Evolutionary conservation across 2,888 invertebrate species (phyloP).

Genomic region (Microchrysa polita): DNA sequence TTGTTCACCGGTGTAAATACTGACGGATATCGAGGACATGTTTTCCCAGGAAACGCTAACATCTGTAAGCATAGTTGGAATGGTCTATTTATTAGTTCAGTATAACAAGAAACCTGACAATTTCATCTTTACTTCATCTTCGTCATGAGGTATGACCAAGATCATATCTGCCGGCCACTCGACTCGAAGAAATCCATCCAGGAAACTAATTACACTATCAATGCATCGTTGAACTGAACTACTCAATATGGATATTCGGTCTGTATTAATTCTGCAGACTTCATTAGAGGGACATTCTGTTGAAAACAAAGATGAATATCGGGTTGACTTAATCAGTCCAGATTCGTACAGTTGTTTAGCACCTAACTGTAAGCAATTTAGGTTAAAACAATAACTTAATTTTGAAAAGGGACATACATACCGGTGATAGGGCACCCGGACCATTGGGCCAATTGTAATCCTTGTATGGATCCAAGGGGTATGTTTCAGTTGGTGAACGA

Average conservation of each 20-base stretch:
- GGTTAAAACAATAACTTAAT: not conserved
- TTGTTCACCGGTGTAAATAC: not conserved
- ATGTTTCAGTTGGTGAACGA: not conserved
- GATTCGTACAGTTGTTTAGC: not conserved
- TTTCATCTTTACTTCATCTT: constrained; percentile 25
- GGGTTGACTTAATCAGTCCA: not conserved
- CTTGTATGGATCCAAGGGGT: constrained; percentile 15
- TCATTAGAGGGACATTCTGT: not conserved
- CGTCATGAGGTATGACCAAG: not conserved
- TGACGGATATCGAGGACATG: not conserved
- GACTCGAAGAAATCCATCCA: not conserved
- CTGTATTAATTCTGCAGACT: not conserved
- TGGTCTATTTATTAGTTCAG: too few relatives aligned
- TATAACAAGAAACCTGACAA: not conserved
- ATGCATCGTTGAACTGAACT: constrained; percentile 14
- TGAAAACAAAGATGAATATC: constrained; percentile 2
- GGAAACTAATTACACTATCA: constrained; percentile 5
- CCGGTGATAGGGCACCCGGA: constrained; percentile 11
- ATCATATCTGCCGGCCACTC: not conserved
- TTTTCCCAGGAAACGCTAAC: not conserved
- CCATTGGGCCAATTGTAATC: not conserved
- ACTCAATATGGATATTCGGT: not conserved
- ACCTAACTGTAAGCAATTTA: not conserved
- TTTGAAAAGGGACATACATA: not conserved
- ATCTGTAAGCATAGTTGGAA: constrained; percentile 1